phyloP scores from a whole-genome alignment of 2,888 invertebrate genomes.

The Branchipolynoe longqiensis region DNA sequence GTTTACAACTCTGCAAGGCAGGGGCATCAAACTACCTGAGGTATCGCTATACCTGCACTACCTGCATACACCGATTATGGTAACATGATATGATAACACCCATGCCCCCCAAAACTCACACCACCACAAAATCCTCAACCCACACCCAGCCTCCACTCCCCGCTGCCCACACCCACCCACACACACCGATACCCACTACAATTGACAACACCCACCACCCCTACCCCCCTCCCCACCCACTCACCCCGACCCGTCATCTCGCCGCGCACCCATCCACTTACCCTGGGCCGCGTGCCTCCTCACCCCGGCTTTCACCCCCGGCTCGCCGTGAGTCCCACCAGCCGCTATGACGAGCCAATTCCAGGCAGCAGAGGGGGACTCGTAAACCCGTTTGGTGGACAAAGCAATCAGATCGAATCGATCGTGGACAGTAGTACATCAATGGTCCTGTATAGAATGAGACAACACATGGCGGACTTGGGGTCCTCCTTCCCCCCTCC shows the following conservation, averaged over 20 bases:
- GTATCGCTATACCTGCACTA: too few relatives aligned
- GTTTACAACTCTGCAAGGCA: too few relatives aligned
- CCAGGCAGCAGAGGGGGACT: background rate
- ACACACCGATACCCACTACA: background rate
- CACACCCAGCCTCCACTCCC: background rate
- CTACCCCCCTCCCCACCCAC: background rate
- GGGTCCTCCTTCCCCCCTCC: slow-evolving; percentile 6
- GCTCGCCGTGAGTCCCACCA: too few relatives aligned
- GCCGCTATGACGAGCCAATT: slow-evolving; percentile 31
- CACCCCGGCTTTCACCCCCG: background rate
- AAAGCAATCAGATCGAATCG: slow-evolving; percentile 38
- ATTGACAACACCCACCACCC: background rate
- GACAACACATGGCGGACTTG: slow-evolving; percentile 23
- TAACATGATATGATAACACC: too few relatives aligned
- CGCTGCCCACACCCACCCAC: background rate
- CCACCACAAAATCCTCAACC: too few relatives aligned
- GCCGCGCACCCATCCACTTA: background rate
- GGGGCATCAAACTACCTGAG: too few relatives aligned
- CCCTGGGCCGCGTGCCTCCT: background rate
- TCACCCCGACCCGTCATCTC: background rate
- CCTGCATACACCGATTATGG: too few relatives aligned
- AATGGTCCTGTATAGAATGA: slow-evolving; percentile 34
- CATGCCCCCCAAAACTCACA: too few relatives aligned
- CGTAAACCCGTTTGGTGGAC: slow-evolving; percentile 44
- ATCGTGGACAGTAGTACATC: slow-evolving; percentile 23